Percentiles rank a stretch among this genome's conserved stretches.
These are phyloP conservation scores for Drosophila colorata DNA, from an alignment of 2,888 invertebrate species.

Conservation along the genomic window DNA sequence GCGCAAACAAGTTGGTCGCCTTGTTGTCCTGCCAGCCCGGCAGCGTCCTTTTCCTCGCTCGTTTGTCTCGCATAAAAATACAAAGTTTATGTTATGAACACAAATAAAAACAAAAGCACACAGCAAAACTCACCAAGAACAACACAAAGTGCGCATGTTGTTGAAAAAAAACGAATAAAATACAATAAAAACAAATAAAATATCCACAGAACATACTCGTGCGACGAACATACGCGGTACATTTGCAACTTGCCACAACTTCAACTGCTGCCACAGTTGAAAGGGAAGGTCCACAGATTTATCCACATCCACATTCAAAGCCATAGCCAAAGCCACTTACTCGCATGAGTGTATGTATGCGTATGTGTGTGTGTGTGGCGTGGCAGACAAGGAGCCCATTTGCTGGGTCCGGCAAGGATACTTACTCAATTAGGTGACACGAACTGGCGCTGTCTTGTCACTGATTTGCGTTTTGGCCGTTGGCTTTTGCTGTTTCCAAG, in stretches of 20 bases:
- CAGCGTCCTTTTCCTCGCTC: conserved; percentile 28
- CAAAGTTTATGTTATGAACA: conserved; percentile 80
- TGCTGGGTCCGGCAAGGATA: conserved; percentile 47
- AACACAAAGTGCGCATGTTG: conserved; percentile 59
- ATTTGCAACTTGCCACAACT: conserved; percentile 75
- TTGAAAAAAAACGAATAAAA: conserved; percentile 66
- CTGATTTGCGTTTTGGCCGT: conserved; percentile 67
- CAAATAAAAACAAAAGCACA: conserved; percentile 74
- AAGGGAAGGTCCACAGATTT: conserved; percentile 36
- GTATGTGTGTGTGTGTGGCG: conserved; percentile 6
- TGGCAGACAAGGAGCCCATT: conserved; percentile 21
- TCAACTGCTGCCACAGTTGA: conserved; percentile 41
- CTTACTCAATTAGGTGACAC: conserved; percentile 75
- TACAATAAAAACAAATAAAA: conserved; percentile 77
- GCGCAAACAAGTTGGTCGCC: conserved; percentile 74
- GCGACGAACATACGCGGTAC: conserved; percentile 54
- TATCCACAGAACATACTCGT: conserved; percentile 55
- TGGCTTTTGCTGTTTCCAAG: conserved; percentile 20
- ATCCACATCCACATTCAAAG: conserved; percentile 7
- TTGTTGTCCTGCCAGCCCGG: conserved; percentile 52
- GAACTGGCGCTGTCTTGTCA: conserved; percentile 56
- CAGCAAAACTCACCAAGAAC: conserved; percentile 57
- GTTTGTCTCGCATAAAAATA: conserved; percentile 71
- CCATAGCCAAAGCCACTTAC: conserved; percentile 61
- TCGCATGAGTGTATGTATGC: conserved; percentile 9